phyloP scores from a whole-genome alignment of 2,113 vertebrate genomes.

The Pollachius pollachius region DNA sequence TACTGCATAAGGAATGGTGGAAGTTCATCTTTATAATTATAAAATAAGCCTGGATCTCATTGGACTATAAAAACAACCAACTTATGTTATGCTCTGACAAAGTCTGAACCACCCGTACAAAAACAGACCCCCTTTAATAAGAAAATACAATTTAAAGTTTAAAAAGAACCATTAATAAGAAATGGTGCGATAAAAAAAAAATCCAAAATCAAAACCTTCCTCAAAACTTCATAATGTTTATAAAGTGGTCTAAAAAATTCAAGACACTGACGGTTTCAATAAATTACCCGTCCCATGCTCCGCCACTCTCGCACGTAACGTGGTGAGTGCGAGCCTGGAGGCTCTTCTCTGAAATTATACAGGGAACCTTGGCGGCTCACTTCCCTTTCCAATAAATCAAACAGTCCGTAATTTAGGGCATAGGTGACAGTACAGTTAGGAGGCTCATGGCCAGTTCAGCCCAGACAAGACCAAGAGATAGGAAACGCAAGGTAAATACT shows the following conservation, averaged over 20 bases:
- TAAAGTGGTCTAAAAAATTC: conserved; percentile 71
- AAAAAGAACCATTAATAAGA: conserved; percentile 63
- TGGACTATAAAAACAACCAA: conserved; percentile 49
- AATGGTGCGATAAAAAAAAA: conserved; percentile 47
- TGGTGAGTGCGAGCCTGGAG: conserved; percentile 45
- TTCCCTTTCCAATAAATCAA: conserved; percentile 66
- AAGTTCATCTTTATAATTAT: conserved; percentile 46
- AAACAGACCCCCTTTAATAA: conserved; percentile 62
- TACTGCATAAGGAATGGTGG: conserved; percentile 69
- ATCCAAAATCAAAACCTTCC: conserved; percentile 51
- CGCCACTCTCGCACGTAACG: conserved; percentile 31
- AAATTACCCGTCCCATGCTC: conserved; percentile 54
- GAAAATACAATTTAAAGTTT: conserved; percentile 67
- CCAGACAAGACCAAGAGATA: conserved; percentile 1
- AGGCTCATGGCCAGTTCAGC: conserved; percentile 42
- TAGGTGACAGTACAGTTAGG: conserved; percentile 46
- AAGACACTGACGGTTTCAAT: conserved; percentile 75
- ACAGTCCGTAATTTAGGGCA: conserved; percentile 35
- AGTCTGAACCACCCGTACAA: conserved; percentile 57
- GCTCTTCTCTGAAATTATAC: conserved; percentile 52
- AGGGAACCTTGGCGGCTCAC: conserved; percentile 63
- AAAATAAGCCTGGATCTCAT: conserved; percentile 60
- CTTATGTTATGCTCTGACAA: conserved; percentile 52
- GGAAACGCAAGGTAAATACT: conserved; percentile 59
- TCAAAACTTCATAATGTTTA: conserved; percentile 63